Evolutionary conservation across 1,140 invertebrate genomes (phyloP).

Genomic region (Bombus waltoni): DNA sequence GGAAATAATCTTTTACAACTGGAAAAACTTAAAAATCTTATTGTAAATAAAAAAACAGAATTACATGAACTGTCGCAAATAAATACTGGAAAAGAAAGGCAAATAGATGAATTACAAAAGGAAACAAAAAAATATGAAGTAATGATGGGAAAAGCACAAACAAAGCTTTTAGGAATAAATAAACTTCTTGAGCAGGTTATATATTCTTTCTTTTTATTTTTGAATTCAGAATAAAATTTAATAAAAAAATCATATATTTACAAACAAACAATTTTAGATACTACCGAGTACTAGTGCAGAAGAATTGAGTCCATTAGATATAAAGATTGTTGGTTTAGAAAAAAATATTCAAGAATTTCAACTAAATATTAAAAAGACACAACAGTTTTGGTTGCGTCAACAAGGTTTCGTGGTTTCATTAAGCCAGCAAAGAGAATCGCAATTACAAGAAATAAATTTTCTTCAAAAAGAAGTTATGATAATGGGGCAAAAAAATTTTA

Average conservation of each 20-base stretch:
- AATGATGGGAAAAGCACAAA: slow-evolving; percentile 82
- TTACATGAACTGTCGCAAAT: slow-evolving; percentile 81
- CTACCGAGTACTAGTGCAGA: slow-evolving; percentile 71
- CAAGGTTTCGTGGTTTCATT: slow-evolving; percentile 87
- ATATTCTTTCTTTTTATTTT: slow-evolving; percentile 25
- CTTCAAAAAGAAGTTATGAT: slow-evolving; percentile 89
- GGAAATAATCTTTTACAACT: slow-evolving; percentile 85
- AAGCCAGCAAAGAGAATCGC: slow-evolving; percentile 86
- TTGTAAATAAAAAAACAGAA: slow-evolving; percentile 78
- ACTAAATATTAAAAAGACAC: slow-evolving; percentile 84
- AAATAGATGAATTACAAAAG: slow-evolving; percentile 81
- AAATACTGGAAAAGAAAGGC: slow-evolving; percentile 81
- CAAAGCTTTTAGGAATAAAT: slow-evolving; percentile 82
- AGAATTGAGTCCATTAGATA: slow-evolving; percentile 81
- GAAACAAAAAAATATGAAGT: slow-evolving; percentile 74
- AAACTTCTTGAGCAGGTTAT: slow-evolving; percentile 84
- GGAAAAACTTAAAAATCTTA: slow-evolving; percentile 82
- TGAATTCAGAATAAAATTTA: slow-evolving; percentile 17
- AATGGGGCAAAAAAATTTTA: slow-evolving; percentile 89
- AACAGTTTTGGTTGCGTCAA: slow-evolving; percentile 89
- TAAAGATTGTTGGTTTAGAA: slow-evolving; percentile 85
- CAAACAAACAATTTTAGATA: slow-evolving; percentile 67
- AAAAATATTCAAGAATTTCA: slow-evolving; percentile 84
- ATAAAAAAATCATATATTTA: neutral
- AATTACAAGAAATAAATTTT: slow-evolving; percentile 86